Evolutionary conservation across 2,888 invertebrate genomes (phyloP), one percentile per base, ranked within the genome.

Genomic region (Trichacis sp.): DNA sequence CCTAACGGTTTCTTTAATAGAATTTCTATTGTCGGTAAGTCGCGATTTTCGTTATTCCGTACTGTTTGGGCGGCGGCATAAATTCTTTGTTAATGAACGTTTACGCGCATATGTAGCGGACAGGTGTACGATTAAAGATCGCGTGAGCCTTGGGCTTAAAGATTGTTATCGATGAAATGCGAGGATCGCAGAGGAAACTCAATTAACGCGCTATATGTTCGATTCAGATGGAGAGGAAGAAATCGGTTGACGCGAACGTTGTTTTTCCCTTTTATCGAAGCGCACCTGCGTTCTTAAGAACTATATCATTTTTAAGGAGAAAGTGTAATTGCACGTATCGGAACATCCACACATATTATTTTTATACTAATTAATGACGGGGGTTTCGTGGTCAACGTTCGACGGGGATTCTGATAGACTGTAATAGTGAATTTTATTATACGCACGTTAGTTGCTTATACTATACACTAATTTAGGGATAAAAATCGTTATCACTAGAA

Each of bases 181-280:
- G 57, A 54, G 47, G 66, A 67, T 63, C 54, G 51, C 45, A 74
- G 72, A 73, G 73, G 73, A 74, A 74, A 76, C 73, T 73, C 72
- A 73, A 76, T 76, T 74, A 76, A 70, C 73, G 68, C 70, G 65
- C 65, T 29, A 67, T 56, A 30, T 40, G 43, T 29, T 46, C 49
- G 58, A 62, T 62, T 54, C 46, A 55, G 20, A 30, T 42, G 47
- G 52, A 33, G 20, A 38, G 40, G 29, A 59, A 56, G n/a, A 61
- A 50, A 58, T 58, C 54, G 46, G 46, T 53, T 45, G 42, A 46
- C 17, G 49, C 36, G 14, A 15, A 40, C 8, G 2, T 15, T 15
- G 12, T 8, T 12, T 14, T 6, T 8, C 15, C 2, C 14, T 50
- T 33, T 57, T 61, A 61, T 51, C 19, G 36, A 15, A 18, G 51